Conservation (phyloP, 2,888 invertebrate species). For the Conomelus anceps region DNA sequence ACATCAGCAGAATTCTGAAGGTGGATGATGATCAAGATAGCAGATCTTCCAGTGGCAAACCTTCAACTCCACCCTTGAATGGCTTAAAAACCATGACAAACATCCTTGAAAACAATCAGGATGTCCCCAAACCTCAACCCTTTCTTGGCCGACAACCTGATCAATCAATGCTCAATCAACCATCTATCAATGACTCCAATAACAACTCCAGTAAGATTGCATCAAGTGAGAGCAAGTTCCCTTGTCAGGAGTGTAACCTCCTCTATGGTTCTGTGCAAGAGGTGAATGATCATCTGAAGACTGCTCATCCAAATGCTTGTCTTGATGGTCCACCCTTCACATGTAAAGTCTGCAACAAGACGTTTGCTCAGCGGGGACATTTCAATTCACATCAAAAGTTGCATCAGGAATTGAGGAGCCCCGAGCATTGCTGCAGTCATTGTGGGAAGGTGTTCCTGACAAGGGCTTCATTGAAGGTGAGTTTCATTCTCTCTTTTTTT, state of each 20-base stretch:
- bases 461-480: conserved; percentile 42
- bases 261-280: neutral
- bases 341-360: conserved; percentile 32
- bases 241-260: neutral
- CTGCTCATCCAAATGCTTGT: neutral
- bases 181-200: conserved; percentile 15
- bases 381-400: conserved; percentile 34
- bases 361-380: conserved; percentile 33
- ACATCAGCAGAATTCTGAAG: conserved; percentile 19
- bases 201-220: conserved; percentile 17
- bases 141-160: neutral
- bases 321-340: conserved; percentile 17
- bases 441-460: conserved; percentile 43
- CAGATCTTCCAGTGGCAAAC: neutral
- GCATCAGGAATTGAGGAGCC: conserved; percentile 31
- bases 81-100: conserved; percentile 19
- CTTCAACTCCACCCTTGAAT: conserved; percentile 5
- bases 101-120: conserved; percentile 15
- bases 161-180: neutral
- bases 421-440: conserved; percentile 41
- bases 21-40: conserved; percentile 4
- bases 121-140: neutral
- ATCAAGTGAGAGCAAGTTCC: neutral
- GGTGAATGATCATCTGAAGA: neutral
- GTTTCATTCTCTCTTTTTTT: conserved; percentile 5